A percentile compares a stretch with the other conserved stretches of the same genome.
phyloP scores from a whole-genome alignment of 2,797 vertebrate species.

The Loris lydekkerianus region DNA sequence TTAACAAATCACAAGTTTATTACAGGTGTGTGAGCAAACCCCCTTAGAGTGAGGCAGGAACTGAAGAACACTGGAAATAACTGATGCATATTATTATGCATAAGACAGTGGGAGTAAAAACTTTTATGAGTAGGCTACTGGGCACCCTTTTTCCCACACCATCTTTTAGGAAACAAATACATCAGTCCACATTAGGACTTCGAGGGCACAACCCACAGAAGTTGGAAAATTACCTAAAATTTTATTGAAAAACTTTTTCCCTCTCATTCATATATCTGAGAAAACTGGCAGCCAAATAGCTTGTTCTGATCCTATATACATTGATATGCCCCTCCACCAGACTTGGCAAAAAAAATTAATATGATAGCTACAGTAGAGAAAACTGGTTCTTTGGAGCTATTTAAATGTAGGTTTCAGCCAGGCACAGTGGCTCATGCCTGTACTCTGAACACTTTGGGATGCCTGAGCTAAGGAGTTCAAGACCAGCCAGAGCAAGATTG shows the following conservation, averaged over 20 bases:
- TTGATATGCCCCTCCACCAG: background rate
- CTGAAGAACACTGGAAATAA: background rate
- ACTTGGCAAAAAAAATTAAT: constrained; percentile 28
- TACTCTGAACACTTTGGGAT: too few relatives aligned
- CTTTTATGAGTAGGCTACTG: background rate
- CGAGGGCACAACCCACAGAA: background rate
- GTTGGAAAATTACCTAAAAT: background rate
- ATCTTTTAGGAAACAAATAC: constrained; percentile 57
- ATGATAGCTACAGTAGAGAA: background rate
- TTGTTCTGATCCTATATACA: background rate
- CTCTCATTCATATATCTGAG: background rate
- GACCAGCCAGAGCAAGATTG: too few relatives aligned
- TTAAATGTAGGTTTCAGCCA: background rate
- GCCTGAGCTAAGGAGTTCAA: too few relatives aligned
- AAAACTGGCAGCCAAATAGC: constrained; percentile 26
- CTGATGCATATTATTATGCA: background rate
- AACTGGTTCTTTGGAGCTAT: constrained; percentile 36
- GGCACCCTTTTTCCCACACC: background rate
- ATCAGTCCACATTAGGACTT: background rate
- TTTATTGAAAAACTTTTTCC: background rate
- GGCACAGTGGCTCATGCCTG: too few relatives aligned
- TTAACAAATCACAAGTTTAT: background rate
- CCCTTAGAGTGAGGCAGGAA: background rate
- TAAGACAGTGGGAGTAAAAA: background rate
- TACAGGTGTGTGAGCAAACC: constrained; percentile 9